Evolutionary conservation across 2,113 vertebrate species (phyloP).

Genomic region (Progne subis): DNA sequence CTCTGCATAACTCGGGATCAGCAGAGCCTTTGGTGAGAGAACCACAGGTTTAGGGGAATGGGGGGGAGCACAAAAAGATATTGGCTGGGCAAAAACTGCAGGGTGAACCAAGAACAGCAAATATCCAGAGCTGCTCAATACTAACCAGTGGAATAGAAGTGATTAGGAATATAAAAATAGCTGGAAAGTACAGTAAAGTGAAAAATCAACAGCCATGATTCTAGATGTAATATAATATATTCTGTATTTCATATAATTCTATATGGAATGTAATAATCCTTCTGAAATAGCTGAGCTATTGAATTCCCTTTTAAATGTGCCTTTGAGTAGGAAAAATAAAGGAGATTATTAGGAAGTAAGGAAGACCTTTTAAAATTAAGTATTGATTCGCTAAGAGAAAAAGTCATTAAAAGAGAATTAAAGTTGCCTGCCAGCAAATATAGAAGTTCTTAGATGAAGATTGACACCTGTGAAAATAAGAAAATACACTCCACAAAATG

Average conservation of each 20-base stretch:
- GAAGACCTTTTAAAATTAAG: slow-evolving; percentile 67
- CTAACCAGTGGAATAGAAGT: background rate
- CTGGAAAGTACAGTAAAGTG: background rate
- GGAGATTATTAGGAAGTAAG: slow-evolving; percentile 56
- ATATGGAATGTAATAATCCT: slow-evolving; percentile 41
- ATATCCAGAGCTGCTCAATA: background rate
- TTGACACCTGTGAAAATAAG: slow-evolving; percentile 51
- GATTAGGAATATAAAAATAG: background rate
- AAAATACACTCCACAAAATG: slow-evolving; percentile 25
- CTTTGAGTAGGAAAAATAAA: slow-evolving; percentile 55
- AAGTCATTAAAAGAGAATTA: slow-evolving; percentile 71
- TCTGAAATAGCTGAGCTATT: slow-evolving; percentile 53
- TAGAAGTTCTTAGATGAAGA: slow-evolving; percentile 54
- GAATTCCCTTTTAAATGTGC: slow-evolving; percentile 52
- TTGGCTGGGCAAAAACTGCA: background rate
- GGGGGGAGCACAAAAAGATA: background rate
- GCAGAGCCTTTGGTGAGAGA: background rate
- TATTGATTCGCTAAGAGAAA: slow-evolving; percentile 68
- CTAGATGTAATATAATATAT: slow-evolving; percentile 37
- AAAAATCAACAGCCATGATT: slow-evolving; percentile 20
- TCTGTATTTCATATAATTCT: background rate
- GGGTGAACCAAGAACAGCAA: background rate
- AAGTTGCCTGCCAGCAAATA: slow-evolving; percentile 54
- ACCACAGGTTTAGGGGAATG: background rate
- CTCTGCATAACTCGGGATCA: background rate